These are phyloP conservation scores for Cydia fagiglandana DNA, from an alignment of 1,140 invertebrate genomes.

Conservation along the genomic window DNA sequence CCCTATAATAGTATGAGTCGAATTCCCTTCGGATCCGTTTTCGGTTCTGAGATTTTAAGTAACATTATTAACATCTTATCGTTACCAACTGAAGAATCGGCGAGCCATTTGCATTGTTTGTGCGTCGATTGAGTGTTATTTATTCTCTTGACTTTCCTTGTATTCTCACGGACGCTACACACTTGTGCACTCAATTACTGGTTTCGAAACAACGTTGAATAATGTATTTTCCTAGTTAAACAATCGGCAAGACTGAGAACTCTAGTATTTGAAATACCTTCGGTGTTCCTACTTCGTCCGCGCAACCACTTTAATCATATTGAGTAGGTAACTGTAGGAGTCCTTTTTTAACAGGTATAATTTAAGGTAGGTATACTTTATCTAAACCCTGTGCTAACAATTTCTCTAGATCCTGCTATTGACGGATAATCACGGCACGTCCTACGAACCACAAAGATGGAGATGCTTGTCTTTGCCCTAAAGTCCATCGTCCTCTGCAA, in stretches of 20 bases:
- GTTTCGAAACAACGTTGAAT: conserved; percentile 10
- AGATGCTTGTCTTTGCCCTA: background rate
- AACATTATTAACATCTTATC: conserved; percentile 6
- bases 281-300: background rate
- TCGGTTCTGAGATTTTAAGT: no score
- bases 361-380: background rate
- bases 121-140: conserved; percentile 9
- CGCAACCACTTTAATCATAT: background rate
- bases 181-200: conserved; percentile 18
- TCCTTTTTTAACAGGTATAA: background rate
- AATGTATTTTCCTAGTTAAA: conserved; percentile 19
- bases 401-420: background rate
- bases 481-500: conserved; percentile 24
- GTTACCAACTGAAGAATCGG: background rate
- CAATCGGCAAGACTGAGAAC: background rate
- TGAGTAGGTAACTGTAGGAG: background rate
- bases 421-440: background rate
- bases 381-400: background rate
- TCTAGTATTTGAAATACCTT: background rate
- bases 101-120: background rate
- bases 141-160: background rate
- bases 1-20: background rate
- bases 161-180: background rate
- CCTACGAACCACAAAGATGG: background rate
- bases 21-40: no score